Conservation (phyloP, 1,140 invertebrate species). For the Drosophila mojavensis region DNA sequence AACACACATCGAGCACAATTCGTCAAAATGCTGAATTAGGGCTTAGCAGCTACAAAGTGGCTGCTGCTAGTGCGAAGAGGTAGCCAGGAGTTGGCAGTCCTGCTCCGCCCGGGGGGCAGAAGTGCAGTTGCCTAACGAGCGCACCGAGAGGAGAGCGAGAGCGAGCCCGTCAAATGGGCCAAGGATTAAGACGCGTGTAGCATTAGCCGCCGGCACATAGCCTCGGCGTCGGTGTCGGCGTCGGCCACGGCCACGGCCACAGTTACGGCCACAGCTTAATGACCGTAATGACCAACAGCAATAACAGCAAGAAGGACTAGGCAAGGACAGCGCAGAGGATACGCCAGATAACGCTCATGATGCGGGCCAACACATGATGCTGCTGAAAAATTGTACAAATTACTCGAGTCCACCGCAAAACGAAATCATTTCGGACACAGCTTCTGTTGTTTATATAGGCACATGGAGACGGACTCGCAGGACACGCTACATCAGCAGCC, state of each 20-base stretch:
- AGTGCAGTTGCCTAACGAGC: conserved; percentile 50
- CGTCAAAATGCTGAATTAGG: conserved; percentile 58
- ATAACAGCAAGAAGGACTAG: conserved; percentile 37
- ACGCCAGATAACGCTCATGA: conserved; percentile 46
- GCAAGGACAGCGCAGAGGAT: conserved; percentile 61
- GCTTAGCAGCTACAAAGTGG: conserved; percentile 45
- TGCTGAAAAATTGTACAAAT: conserved; percentile 82
- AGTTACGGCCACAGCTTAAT: conserved; percentile 57
- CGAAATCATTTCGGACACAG: conserved; percentile 57
- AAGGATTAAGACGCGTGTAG: conserved; percentile 67
- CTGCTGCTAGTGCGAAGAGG: not conserved
- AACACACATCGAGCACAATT: conserved; percentile 48
- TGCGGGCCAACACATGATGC: conserved; percentile 71
- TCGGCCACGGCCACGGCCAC: conserved; percentile 8
- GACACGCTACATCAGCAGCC: not conserved
- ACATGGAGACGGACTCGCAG: conserved; percentile 18
- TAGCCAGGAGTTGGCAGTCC: not conserved
- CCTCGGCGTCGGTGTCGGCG: conserved; percentile 4
- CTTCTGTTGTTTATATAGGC: conserved; percentile 66
- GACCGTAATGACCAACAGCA: conserved; percentile 78
- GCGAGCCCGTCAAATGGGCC: conserved; percentile 43
- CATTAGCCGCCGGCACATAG: conserved; percentile 42
- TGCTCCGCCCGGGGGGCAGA: not conserved
- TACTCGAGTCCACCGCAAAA: conserved; percentile 60
- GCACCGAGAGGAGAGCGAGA: not conserved